Evolutionary conservation across 2,888 invertebrate genomes (phyloP).

Genomic region (Holacanthella duospinosa): DNA sequence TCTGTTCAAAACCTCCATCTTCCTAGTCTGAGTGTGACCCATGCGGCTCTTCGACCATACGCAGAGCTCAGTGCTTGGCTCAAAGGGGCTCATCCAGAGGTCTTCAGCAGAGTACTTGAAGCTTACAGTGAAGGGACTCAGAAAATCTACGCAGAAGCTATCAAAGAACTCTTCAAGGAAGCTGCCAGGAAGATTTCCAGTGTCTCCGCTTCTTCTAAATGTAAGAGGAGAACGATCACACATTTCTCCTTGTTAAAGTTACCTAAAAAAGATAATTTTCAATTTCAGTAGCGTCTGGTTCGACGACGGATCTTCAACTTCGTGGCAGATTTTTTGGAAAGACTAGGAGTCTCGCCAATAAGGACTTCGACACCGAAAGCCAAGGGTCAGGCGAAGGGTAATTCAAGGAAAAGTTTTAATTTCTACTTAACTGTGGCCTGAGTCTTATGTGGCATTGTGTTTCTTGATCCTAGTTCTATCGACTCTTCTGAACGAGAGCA

Average conservation of each 20-base stretch:
- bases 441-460: not conserved
- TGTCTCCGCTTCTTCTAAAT: constrained; percentile 20
- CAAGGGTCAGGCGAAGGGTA: constrained; percentile 38
- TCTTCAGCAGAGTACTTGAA: constrained; percentile 67
- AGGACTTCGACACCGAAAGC: constrained; percentile 37
- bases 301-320: constrained; percentile 30
- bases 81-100: constrained; percentile 71
- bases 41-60: constrained; percentile 75
- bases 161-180: constrained; percentile 64
- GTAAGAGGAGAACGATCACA: constrained; percentile 20
- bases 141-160: constrained; percentile 78
- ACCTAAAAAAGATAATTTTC: not conserved
- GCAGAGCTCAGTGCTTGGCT: constrained; percentile 86
- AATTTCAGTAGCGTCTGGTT: constrained; percentile 23
- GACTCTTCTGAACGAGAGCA: constrained; percentile 38
- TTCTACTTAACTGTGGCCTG: not conserved
- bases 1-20: constrained; percentile 50
- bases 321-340: constrained; percentile 36
- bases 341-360: constrained; percentile 34
- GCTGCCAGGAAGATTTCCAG: constrained; percentile 51
- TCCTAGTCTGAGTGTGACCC: constrained; percentile 66
- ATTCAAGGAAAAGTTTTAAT: not conserved
- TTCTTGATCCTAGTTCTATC: constrained; percentile 24
- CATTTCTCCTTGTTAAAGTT: not conserved
- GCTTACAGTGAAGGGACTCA: constrained; percentile 71